Evolutionary conservation across 2,113 vertebrate genomes (phyloP).

Genomic region (Fulmarus glacialis): DNA sequence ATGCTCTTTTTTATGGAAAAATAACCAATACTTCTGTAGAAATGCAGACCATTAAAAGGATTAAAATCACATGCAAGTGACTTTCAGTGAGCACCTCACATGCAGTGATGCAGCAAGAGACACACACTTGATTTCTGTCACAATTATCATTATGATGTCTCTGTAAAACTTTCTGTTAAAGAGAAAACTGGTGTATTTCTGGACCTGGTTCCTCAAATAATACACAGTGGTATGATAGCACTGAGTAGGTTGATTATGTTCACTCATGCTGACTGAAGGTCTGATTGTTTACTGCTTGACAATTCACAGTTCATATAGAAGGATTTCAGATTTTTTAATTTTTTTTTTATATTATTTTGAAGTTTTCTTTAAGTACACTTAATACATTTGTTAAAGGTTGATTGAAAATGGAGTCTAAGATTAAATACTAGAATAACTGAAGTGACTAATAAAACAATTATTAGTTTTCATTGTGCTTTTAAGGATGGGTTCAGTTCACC

Average conservation of each 20-base stretch:
- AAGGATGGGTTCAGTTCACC: neutral
- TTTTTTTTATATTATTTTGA: neutral
- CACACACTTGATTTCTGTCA: neutral
- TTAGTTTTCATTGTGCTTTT: neutral
- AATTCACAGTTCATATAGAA: neutral
- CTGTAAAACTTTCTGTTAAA: neutral
- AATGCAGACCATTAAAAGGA: neutral
- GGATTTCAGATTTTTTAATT: neutral
- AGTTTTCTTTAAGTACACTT: neutral
- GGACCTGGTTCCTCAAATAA: neutral
- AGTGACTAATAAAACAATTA: neutral
- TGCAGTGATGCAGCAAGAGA: neutral
- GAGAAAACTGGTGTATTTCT: neutral
- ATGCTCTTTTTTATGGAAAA: neutral
- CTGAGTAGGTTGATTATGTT: neutral
- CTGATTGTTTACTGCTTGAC: neutral
- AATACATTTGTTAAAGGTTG: neutral
- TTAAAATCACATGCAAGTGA: neutral
- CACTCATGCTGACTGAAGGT: neutral
- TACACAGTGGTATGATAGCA: neutral
- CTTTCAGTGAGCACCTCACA: neutral
- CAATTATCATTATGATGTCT: neutral
- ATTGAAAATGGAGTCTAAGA: neutral
- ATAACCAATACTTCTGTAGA: neutral
- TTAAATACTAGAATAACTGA: neutral